phyloP scores from a whole-genome alignment of 2,888 invertebrate genomes.

The Cheilosia soror region DNA sequence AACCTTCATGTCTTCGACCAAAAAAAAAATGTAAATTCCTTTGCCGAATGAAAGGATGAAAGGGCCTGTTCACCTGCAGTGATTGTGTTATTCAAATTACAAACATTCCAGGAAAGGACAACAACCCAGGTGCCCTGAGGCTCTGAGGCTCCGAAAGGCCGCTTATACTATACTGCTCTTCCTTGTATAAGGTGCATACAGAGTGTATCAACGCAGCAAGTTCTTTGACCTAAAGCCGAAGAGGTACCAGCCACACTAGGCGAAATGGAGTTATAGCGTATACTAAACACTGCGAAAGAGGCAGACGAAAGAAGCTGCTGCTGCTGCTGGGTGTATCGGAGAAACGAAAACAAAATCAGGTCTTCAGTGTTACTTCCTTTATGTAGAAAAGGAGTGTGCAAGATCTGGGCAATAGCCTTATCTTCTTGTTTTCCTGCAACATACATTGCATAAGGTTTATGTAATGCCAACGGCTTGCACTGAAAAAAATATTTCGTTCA shows the following conservation, averaged over 20 bases:
- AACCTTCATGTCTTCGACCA: conserved; percentile 6
- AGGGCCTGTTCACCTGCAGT: conserved; percentile 37
- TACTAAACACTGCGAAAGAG: conserved; percentile 15
- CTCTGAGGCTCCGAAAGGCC: background rate
- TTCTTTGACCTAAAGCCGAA: conserved; percentile 68
- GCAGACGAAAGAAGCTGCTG: conserved; percentile 1
- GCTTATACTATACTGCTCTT: conserved; percentile 14
- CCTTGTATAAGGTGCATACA: background rate
- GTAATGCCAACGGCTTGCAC: conserved; percentile 20
- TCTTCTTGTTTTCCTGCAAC: conserved; percentile 7
- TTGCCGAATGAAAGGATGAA: conserved; percentile 23
- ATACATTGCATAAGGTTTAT: conserved; percentile 15
- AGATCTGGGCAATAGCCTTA: background rate
- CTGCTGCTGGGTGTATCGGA: conserved; percentile 4
- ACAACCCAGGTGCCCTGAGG: conserved; percentile 1
- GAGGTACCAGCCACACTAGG: background rate
- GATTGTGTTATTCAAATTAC: conserved; percentile 44
- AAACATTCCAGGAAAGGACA: conserved; percentile 38
- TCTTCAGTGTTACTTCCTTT: conserved; percentile 66
- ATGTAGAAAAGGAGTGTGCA: conserved; percentile 8
- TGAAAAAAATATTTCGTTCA: conserved; percentile 1
- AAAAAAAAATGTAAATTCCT: conserved; percentile 37
- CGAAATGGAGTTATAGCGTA: conserved; percentile 16
- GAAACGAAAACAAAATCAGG: conserved; percentile 74
- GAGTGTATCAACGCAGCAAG: conserved; percentile 42